Percentiles rank a stretch among this genome's conserved stretches.
Conservation (phyloP, 2,797 vertebrate species). For the Rhabdophis nuchalis region DNA sequence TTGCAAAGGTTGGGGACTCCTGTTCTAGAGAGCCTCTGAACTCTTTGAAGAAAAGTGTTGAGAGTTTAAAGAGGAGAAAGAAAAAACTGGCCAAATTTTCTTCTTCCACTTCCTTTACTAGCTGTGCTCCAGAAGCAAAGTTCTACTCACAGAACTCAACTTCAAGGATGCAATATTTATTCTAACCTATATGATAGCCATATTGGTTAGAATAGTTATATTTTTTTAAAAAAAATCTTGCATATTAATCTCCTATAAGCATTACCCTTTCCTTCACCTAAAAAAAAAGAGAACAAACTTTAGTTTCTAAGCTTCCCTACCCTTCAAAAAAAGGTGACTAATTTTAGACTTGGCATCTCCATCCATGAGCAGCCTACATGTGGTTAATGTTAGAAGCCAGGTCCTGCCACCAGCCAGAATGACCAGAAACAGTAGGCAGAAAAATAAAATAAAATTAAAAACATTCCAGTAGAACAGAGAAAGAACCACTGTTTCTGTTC, state of each 20-base stretch:
- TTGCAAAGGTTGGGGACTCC: too few species aligned
- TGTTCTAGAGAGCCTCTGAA: neutral
- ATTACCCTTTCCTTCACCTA: constrained; percentile 47
- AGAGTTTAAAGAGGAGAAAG: neutral
- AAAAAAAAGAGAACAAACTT: constrained; percentile 50
- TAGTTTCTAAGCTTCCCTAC: constrained; percentile 47
- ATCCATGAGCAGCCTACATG: constrained; percentile 66
- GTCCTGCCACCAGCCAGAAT: constrained; percentile 70
- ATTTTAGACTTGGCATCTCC: constrained; percentile 71
- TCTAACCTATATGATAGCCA: constrained; percentile 1
- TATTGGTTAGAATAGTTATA: too few species aligned
- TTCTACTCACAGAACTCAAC: neutral
- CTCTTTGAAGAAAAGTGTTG: neutral
- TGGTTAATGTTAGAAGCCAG: constrained; percentile 71
- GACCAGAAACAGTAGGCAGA: constrained; percentile 67
- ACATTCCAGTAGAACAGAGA: constrained; percentile 72
- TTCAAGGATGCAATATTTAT: constrained; percentile 10
- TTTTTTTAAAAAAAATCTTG: neutral
- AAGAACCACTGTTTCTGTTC: constrained; percentile 61
- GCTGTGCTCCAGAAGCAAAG: neutral
- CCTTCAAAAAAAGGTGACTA: constrained; percentile 59
- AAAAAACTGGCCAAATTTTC: neutral
- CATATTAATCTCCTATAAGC: constrained; percentile 44
- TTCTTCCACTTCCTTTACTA: neutral
- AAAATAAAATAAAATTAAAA: constrained; percentile 12